phyloP scores from a whole-genome alignment of 2,888 invertebrate species.

The Agrilus cyanescens region DNA sequence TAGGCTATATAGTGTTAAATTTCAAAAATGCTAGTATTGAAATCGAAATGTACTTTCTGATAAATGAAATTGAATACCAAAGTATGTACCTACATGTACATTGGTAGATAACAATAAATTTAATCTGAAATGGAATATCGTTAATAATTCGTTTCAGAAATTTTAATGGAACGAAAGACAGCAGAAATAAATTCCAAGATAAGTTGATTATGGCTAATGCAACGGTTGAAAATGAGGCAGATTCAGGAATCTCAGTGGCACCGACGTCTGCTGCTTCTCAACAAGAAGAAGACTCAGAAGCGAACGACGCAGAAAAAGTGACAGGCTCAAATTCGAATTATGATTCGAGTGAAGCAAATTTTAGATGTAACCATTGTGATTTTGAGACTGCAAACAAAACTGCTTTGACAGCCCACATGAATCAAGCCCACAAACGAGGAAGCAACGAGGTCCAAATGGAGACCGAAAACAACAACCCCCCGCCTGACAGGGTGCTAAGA shows the following conservation, averaged over 20 bases:
- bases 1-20: no score
- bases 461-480: slow-evolving; percentile 33
- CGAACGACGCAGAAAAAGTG: slow-evolving; percentile 37
- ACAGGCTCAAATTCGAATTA: slow-evolving; percentile 43
- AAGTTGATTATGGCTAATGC: slow-evolving; percentile 35
- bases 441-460: slow-evolving; percentile 39
- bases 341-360: slow-evolving; percentile 43
- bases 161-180: no score
- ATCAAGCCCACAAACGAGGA: slow-evolving; percentile 42
- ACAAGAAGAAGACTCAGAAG: slow-evolving; percentile 35
- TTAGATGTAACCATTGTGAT: slow-evolving; percentile 70
- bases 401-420: slow-evolving; percentile 63
- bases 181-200: slow-evolving; percentile 2
- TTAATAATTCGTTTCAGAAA: no score
- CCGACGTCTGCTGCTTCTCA: slow-evolving; percentile 19
- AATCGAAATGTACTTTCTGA: no score
- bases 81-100: no score
- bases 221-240: slow-evolving; percentile 34
- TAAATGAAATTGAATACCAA: no score
- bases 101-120: no score
- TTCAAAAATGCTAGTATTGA: no score
- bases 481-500: slow-evolving; percentile 49
- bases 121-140: no score
- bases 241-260: slow-evolving; percentile 31
- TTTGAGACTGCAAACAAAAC: slow-evolving; percentile 71